A percentile compares a stretch with the other conserved stretches of the same genome.
phyloP scores from a whole-genome alignment of 2,888 invertebrate species.

The Thymelicus acteon region DNA sequence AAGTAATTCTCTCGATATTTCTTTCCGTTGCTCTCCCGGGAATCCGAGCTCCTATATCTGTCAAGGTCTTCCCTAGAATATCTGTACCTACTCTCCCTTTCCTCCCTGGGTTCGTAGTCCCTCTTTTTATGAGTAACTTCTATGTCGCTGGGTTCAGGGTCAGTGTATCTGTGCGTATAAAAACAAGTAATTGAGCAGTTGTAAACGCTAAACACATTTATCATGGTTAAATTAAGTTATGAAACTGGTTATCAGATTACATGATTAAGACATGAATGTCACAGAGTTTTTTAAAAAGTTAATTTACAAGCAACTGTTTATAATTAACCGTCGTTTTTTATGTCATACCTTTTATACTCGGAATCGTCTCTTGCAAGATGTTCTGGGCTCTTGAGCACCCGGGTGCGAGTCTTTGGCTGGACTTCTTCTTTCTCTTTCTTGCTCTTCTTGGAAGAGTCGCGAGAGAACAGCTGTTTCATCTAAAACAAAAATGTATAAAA shows the following conservation, averaged over 20 bases:
- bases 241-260: too few species aligned
- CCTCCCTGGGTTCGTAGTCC: slow-evolving; percentile 65
- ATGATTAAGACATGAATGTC: too few species aligned
- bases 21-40: slow-evolving; percentile 61
- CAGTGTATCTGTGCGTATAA: slow-evolving; percentile 65
- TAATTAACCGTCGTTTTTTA: neutral
- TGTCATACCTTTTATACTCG: slow-evolving; percentile 71
- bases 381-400: slow-evolving; percentile 84
- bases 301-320: too few species aligned
- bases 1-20: slow-evolving; percentile 60
- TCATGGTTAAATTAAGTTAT: too few species aligned
- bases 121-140: slow-evolving; percentile 58
- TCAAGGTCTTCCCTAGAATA: slow-evolving; percentile 65
- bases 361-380: slow-evolving; percentile 78
- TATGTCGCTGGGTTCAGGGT: slow-evolving; percentile 78
- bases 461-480: slow-evolving; percentile 91
- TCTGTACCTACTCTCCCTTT: slow-evolving; percentile 62
- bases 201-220: too few species aligned
- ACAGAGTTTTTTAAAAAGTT: too few species aligned
- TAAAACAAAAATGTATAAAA: slow-evolving; percentile 52
- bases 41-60: slow-evolving; percentile 58
- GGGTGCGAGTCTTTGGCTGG: slow-evolving; percentile 81
- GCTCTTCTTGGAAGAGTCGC: slow-evolving; percentile 88
- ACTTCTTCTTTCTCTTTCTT: slow-evolving; percentile 86
- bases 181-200: neutral